Base-by-base conservation (phyloP, 2,888 invertebrate species). In the Drosophila aldrichi region DNA sequence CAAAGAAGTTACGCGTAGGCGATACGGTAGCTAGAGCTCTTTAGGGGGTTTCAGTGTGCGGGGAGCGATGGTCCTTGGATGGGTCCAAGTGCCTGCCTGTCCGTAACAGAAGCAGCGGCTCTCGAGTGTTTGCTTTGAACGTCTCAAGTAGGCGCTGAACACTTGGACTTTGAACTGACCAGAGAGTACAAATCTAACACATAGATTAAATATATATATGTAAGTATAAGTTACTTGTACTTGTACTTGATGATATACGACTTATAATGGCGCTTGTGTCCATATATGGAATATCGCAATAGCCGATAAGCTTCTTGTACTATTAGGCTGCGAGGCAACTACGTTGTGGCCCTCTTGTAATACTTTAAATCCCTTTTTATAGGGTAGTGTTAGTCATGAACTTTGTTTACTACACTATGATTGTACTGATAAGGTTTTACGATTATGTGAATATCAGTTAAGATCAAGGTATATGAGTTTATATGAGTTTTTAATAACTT, bases 81-180 rank as follows among this genome's bases (percentile, higher is more conserved):
- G 25, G 9, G 16, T 18, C 16, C 22, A 18, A 41, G 38, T 20
- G 40, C 16, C 16, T 32, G 10, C 44, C 61, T 32, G 49, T 49
- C 32, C 60, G 32, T 55, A 57, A 73, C 84, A 81, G 84, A 84
- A 82, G 88, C 88, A 62, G 49, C 40, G 41, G n/a, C 46, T 32
- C 49, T 74, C 70, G 64, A 83, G 88, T 88, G 86, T 70, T 88
- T 77, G 61, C 66, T 55, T 58, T 56, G 49, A 77, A 9, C 57
- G 60, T 71, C 71, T 89, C 72, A 67, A 86, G 87, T 81, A 70
- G 52, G 43, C 22, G 46, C 18, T 36, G 18, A 32, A 22, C 79
- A 81, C 79, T 85, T 85, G 88, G 62, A 85, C 89, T 71, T 88
- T 84, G 88, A 73, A 84, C 82, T 16, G 44, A 32, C 49, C 54